Base-by-base conservation (phyloP, 2,888 invertebrate species). In the Catocala fraxini region DNA sequence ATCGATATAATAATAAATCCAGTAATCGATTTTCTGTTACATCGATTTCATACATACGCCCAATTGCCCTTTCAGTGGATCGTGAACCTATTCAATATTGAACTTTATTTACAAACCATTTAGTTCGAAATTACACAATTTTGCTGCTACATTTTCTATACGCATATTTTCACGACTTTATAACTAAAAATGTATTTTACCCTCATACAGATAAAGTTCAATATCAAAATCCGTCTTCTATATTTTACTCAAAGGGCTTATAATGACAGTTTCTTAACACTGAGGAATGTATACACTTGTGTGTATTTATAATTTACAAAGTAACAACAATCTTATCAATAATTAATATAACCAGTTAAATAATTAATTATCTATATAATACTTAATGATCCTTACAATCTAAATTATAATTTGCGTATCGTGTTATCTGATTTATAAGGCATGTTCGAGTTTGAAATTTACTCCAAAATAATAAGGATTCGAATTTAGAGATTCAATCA, bases 351-450 rank as follows among this genome's bases (percentile, higher is more conserved):
- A 58, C 65, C 62, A 51, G 53, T 56, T 63, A 64, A 39, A 74
- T 45, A 65, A 56, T 34, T 57, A 62, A 65, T 62, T 68, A 75
- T 52, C 35, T 47, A 56, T 71, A 65, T 75, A 77, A 74, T 76
- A 76, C 69, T 73, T 66, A 65, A 65, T 64, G 55, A 66, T 70
- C 34, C 76, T 72, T 71, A 73, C 1, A 59, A n/a, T 49, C 68
- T 68, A 71, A 53, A 49, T 4, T 34, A 25, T n/a, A 11, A 13
- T 35, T 39, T 51, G 10, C n/a, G 12, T 57, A 6, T 0, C 2
- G 41, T 33, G 5, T 12, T 10, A 10, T 13, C 6, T 25, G 6
- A 43, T 33, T 12, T 13, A 35, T 56, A 13, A 56, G 48, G 33
- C 48, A 48, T 47, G 5, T 5, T 33, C 25, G 15, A 15, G 35